phyloP scores from a whole-genome alignment of 1,140 invertebrate species.

The Sitophilus oryzae region DNA sequence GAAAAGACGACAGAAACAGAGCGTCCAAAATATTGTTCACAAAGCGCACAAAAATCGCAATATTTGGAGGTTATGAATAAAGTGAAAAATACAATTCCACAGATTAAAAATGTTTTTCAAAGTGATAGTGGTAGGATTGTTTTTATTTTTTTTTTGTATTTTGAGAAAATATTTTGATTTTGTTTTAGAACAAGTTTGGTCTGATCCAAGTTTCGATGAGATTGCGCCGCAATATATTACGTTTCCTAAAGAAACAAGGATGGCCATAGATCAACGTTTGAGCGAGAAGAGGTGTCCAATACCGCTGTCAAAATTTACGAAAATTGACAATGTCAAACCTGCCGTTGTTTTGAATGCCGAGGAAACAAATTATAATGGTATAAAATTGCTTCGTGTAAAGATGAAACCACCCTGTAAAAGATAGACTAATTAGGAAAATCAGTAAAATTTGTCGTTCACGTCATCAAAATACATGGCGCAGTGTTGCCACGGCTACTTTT shows the following conservation, averaged over 20 bases:
- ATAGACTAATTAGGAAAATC: too few species aligned
- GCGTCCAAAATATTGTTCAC: neutral
- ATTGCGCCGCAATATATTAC: conserved; percentile 4
- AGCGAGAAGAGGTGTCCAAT: conserved; percentile 8
- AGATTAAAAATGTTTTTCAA: neutral
- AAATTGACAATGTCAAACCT: conserved; percentile 8
- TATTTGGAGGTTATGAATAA: neutral
- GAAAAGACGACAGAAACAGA: neutral
- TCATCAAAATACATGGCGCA: too few species aligned
- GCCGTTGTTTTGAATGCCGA: conserved; percentile 4
- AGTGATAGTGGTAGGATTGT: neutral
- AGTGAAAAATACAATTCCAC: neutral
- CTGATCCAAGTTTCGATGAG: neutral
- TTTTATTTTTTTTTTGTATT: neutral
- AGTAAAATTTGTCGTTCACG: too few species aligned
- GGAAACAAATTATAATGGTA: too few species aligned
- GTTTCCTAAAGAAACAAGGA: conserved; percentile 25
- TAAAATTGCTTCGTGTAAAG: too few species aligned
- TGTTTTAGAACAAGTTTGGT: conserved; percentile 19
- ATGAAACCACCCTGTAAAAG: too few species aligned
- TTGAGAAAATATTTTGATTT: neutral
- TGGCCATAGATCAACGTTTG: conserved; percentile 16
- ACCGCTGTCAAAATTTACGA: conserved; percentile 19
- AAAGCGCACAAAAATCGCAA: neutral
- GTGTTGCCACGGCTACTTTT: too few species aligned